phyloP scores from a whole-genome alignment of 2,113 vertebrate genomes.

The Melanotaenia duboulayi region DNA sequence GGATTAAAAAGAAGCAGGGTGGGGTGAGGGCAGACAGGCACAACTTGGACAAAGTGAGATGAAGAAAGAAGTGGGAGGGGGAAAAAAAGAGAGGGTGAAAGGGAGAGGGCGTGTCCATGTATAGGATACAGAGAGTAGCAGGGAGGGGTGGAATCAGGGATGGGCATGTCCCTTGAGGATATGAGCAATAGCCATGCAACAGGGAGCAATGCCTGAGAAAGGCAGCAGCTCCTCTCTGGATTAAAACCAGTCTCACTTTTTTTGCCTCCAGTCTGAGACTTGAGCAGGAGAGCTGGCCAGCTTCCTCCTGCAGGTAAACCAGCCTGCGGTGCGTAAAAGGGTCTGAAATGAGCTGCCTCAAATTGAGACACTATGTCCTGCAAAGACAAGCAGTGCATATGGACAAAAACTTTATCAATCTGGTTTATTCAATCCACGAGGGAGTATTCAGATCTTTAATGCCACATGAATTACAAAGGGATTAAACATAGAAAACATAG shows the following conservation, averaged over 20 bases:
- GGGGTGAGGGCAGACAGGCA: slow-evolving; percentile 13
- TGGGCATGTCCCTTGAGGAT: slow-evolving; percentile 66
- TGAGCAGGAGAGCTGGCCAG: slow-evolving; percentile 43
- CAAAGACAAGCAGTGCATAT: neutral
- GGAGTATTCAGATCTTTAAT: neutral
- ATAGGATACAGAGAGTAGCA: slow-evolving; percentile 50
- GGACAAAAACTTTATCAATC: neutral
- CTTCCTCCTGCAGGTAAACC: slow-evolving; percentile 58
- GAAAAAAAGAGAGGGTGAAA: slow-evolving; percentile 47
- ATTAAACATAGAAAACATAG: too few species aligned
- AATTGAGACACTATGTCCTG: neutral
- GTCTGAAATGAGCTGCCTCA: neutral
- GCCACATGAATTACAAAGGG: too few species aligned
- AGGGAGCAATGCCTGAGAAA: slow-evolving; percentile 76
- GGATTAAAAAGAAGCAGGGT: slow-evolving; percentile 2
- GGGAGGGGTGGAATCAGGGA: slow-evolving; percentile 16
- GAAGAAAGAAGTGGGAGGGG: slow-evolving; percentile 48
- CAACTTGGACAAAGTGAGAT: slow-evolving; percentile 64
- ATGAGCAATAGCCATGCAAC: slow-evolving; percentile 83
- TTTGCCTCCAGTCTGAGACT: slow-evolving; percentile 59
- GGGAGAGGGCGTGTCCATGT: slow-evolving; percentile 63
- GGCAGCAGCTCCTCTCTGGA: slow-evolving; percentile 67
- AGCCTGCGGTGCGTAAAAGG: slow-evolving; percentile 6
- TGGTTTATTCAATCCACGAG: neutral
- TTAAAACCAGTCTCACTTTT: slow-evolving; percentile 65